Evolutionary conservation across 2,113 vertebrate genomes (phyloP), one percentile per base, ranked within the genome.

Genomic region (Macquaria australasica): DNA sequence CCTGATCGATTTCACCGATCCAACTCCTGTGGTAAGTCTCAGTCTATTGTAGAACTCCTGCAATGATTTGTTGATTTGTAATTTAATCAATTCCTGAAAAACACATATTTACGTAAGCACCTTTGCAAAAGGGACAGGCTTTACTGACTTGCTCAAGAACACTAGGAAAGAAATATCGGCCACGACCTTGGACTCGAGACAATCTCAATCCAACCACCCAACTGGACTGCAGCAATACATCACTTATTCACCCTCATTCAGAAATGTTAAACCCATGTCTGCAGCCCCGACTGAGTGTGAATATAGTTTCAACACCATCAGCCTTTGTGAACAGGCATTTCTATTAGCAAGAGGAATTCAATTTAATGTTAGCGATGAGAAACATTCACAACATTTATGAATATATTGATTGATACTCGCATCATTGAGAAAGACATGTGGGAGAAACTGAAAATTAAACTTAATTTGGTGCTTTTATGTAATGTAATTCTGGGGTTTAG

Each of bases 1-100:
- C 96, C 96, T 99, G 82, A 98, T 98, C 69, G 98, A 99, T 90
- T 97, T 97, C 93, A 96, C 97, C n/a, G 97, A 98, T 90, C 92
- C 94, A 14, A 78, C 92, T 73, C 95, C 97, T 79, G 94, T 92
- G 89, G 98, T 98, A 96, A 96, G 92, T 90, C 2, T 25, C 8
- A 53, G 4, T 21, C 14, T 1, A 34, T 20, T 25, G 25, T 12
- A 51, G 1, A 55, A 55, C 5, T 50, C 4, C 56, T 37, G 20
- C 55, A 70, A 41, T 6, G 0, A 28, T n/a, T 3, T 77, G 31
- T 16, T 6, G 0, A 28, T 34, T 3, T 77, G 21, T 23, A 23
- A 5, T 62, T 63, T 16, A 50, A 15, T 41, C 45, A 51, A 1
- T 4, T 51, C 21, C 21, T 34, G 28, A 74, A 28, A 31, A 12